Conservation (phyloP, 2,888 invertebrate genomes). For the Tanypteryx hageni region DNA sequence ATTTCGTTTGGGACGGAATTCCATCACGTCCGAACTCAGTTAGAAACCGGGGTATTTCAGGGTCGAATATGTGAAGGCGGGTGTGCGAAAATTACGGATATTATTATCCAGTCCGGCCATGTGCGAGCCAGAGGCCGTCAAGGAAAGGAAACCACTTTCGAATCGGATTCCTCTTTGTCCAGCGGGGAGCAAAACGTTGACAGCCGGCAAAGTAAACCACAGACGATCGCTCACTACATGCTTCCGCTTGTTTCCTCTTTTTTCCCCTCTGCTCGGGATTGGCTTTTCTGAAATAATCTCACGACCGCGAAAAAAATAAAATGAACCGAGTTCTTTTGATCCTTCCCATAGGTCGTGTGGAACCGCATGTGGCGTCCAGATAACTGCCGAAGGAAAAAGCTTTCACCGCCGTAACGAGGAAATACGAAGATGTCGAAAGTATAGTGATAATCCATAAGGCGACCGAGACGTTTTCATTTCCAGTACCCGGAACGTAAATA, state of each 20-base stretch:
- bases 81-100: neutral
- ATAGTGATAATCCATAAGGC: neutral
- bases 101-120: neutral
- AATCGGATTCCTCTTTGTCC: neutral
- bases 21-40: neutral
- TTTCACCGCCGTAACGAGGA: constrained; percentile 13
- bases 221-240: too few relatives aligned
- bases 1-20: neutral
- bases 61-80: neutral
- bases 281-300: too few relatives aligned
- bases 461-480: neutral
- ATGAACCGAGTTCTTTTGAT: too few relatives aligned
- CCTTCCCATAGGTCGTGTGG: neutral
- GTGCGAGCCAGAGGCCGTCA: neutral
- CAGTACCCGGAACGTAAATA: too few relatives aligned
- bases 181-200: too few relatives aligned
- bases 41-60: neutral
- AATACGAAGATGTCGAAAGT: neutral
- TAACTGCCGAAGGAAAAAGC: neutral
- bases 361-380: neutral
- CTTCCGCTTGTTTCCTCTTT: too few relatives aligned
- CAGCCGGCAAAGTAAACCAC: too few relatives aligned
- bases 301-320: too few relatives aligned
- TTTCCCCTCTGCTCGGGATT: too few relatives aligned
- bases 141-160: neutral